These are phyloP conservation scores for Agapornis canus DNA, from an alignment of 2,797 vertebrate species.

Conservation along the genomic window DNA sequence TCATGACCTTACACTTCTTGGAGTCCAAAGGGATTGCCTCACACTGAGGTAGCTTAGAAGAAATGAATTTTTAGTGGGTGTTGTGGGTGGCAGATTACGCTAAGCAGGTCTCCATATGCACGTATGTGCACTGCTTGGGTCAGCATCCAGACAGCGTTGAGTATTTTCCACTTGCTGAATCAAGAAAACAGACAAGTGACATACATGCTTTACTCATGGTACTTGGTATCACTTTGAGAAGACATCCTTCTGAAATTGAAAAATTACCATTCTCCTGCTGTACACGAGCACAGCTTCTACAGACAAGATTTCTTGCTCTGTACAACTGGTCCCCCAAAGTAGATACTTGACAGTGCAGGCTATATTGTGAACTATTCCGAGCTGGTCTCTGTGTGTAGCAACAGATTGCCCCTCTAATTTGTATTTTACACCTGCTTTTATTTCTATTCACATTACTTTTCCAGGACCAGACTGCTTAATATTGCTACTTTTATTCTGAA, in stretches of 20 bases:
- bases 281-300: accelerated
- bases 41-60: neutral
- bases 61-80: neutral
- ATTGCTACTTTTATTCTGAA: constrained; percentile 9
- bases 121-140: neutral
- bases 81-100: neutral
- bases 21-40: neutral
- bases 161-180: neutral
- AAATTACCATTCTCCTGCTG: neutral
- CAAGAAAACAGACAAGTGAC: neutral
- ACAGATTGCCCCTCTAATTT: neutral
- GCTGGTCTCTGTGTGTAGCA: neutral
- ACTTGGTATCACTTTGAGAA: neutral
- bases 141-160: neutral
- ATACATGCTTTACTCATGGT: neutral
- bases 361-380: neutral
- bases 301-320: neutral
- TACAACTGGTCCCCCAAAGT: neutral
- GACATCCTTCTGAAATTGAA: neutral
- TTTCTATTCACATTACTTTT: neutral
- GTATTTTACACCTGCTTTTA: neutral
- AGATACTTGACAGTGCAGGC: neutral
- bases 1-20: neutral
- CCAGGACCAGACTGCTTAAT: neutral
- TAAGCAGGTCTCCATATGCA: neutral